A percentile compares a stretch with the other conserved stretches of the same genome.
Evolutionary conservation across 2,888 invertebrate genomes (phyloP).

Genomic region (Trissoscelio sp.): DNA sequence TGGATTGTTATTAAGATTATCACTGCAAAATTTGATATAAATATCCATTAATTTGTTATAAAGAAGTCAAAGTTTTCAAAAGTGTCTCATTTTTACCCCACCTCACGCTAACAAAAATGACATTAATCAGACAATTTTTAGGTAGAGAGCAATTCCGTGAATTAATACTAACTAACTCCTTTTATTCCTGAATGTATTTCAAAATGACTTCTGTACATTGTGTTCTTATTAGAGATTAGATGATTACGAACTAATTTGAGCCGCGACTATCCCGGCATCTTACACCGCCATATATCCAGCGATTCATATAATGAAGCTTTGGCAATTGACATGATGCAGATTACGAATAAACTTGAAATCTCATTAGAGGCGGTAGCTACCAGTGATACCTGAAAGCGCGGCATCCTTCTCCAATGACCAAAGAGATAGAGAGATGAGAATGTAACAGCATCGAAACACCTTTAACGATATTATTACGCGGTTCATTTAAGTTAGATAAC

Average conservation of each 20-base stretch:
- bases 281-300: constrained; percentile 15
- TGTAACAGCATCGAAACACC: constrained; percentile 73
- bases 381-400: constrained; percentile 43
- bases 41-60: no score
- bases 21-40: no score
- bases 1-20: no score
- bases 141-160: no score
- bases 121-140: no score
- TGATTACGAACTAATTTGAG: constrained; percentile 20
- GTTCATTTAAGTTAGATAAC: constrained; percentile 83
- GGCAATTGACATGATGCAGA: constrained; percentile 60
- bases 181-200: not conserved
- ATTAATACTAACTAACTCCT: no score
- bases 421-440: constrained; percentile 66
- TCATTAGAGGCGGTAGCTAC: constrained; percentile 49
- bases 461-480: constrained; percentile 81
- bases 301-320: constrained; percentile 36
- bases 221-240: constrained; percentile 18
- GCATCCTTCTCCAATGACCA: constrained; percentile 72
- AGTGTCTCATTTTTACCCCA: no score
- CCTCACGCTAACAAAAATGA: no score
- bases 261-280: constrained; percentile 3
- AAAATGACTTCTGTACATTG: not conserved
- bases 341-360: constrained; percentile 66
- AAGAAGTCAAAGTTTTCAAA: no score